Evolutionary conservation across 2,797 vertebrate species (phyloP).

Genomic region (Florisuga fusca): DNA sequence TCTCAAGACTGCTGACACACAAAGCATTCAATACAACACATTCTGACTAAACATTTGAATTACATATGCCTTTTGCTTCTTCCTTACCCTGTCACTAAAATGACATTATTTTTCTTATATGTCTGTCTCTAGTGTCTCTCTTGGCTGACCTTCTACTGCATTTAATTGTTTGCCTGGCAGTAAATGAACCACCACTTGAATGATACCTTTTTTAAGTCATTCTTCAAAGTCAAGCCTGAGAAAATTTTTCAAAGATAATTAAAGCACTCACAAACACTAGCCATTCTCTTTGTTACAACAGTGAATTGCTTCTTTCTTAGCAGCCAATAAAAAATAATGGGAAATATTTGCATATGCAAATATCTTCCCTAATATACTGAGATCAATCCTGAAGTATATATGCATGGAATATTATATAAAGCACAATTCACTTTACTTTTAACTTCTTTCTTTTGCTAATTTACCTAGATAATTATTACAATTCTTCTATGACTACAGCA

Average conservation of each 20-base stretch:
- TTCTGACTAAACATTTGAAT: background rate
- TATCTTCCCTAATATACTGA: background rate
- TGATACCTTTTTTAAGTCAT: background rate
- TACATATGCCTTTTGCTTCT: background rate
- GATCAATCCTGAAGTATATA: background rate
- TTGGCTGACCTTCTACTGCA: background rate
- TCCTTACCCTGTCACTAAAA: background rate
- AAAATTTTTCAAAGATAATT: background rate
- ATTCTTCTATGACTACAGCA: background rate
- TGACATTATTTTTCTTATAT: background rate
- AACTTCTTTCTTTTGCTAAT: background rate
- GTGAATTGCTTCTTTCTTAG: background rate
- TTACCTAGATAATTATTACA: background rate
- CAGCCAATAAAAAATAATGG: background rate
- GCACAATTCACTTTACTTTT: background rate
- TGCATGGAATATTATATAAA: background rate
- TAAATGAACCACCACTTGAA: background rate
- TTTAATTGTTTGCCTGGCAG: background rate
- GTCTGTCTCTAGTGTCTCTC: background rate
- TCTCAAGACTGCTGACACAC: background rate
- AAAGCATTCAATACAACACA: rapidly evolving
- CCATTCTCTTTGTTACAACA: background rate
- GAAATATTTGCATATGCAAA: background rate
- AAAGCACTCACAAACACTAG: background rate
- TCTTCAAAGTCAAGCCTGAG: background rate